phyloP scores from a whole-genome alignment of 1,140 invertebrate species.

The Megathymus violae region DNA sequence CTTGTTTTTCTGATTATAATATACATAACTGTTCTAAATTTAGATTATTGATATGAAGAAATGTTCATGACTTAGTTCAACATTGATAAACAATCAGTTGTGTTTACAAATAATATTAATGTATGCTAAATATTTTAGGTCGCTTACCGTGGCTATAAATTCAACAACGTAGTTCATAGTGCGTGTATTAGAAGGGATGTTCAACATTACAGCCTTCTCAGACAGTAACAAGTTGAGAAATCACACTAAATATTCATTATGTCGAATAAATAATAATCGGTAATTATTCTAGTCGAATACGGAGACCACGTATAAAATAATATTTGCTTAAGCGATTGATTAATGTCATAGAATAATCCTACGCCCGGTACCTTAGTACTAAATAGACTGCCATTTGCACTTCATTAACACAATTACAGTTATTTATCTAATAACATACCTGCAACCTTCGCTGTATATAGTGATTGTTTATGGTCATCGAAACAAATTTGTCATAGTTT shows the following conservation, averaged over 20 bases:
- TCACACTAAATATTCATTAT: slow-evolving; percentile 28
- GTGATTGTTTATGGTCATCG: slow-evolving; percentile 13
- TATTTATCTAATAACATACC: slow-evolving; percentile 24
- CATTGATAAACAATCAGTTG: too few relatives aligned
- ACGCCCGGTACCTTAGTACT: slow-evolving; percentile 18
- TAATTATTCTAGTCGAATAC: slow-evolving; percentile 26
- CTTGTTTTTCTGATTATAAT: neutral
- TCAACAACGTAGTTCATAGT: too few relatives aligned
- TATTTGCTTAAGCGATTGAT: slow-evolving; percentile 21
- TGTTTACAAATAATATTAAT: too few relatives aligned
- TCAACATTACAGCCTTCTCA: neutral
- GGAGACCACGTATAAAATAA: slow-evolving; percentile 13
- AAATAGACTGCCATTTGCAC: slow-evolving; percentile 36
- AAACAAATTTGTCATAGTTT: slow-evolving; percentile 28
- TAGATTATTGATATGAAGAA: too few relatives aligned
- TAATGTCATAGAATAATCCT: slow-evolving; percentile 35
- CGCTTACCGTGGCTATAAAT: too few relatives aligned
- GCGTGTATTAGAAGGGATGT: too few relatives aligned
- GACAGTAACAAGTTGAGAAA: slow-evolving; percentile 10
- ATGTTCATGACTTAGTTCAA: too few relatives aligned
- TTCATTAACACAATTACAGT: slow-evolving; percentile 36
- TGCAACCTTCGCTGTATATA: slow-evolving; percentile 12
- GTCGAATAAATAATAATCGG: slow-evolving; percentile 15
- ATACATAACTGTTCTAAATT: neutral
- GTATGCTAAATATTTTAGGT: too few relatives aligned